phyloP scores from a whole-genome alignment of 2,113 vertebrate genomes.

The Lates calcarifer region DNA sequence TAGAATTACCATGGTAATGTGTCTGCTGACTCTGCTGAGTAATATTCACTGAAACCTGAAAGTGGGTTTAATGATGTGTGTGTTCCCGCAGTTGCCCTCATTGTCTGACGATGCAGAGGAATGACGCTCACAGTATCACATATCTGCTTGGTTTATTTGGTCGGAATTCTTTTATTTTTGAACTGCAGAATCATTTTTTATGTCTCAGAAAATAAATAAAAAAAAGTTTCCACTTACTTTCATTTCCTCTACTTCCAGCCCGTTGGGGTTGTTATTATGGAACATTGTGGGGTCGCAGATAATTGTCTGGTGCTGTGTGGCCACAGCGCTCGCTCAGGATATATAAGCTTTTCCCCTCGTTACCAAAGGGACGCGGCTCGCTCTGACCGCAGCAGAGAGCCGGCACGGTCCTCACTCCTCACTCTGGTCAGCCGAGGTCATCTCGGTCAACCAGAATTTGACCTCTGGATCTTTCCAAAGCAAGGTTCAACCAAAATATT shows the following conservation, averaged over 20 bases:
- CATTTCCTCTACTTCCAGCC: conserved; percentile 54
- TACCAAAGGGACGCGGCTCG: conserved; percentile 53
- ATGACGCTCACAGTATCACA: conserved; percentile 35
- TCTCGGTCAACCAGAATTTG: conserved; percentile 56
- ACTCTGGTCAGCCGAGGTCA: conserved; percentile 68
- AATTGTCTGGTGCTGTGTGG: conserved; percentile 54
- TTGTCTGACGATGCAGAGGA: conserved; percentile 47
- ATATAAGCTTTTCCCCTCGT: conserved; percentile 68
- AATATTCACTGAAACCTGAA: conserved; percentile 9
- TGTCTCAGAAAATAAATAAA: conserved; percentile 19
- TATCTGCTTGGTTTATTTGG: conserved; percentile 34
- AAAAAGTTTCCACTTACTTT: conserved; percentile 65
- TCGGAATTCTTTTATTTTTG: conserved; percentile 60
- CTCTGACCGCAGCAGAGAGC: conserved; percentile 56
- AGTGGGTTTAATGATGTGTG: conserved; percentile 37
- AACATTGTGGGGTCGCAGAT: conserved; percentile 69
- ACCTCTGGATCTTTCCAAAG: conserved; percentile 55
- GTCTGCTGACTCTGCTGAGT: conserved; percentile 23
- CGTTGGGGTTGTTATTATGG: conserved; percentile 68
- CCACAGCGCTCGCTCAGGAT: conserved; percentile 58
- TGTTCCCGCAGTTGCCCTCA: conserved; percentile 4
- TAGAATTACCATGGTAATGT: neutral
- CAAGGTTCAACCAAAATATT: conserved; percentile 28
- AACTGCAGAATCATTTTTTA: conserved; percentile 58
- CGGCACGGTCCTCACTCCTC: conserved; percentile 53